phyloP scores from a whole-genome alignment of 2,113 vertebrate genomes.

The Empidonax traillii region DNA sequence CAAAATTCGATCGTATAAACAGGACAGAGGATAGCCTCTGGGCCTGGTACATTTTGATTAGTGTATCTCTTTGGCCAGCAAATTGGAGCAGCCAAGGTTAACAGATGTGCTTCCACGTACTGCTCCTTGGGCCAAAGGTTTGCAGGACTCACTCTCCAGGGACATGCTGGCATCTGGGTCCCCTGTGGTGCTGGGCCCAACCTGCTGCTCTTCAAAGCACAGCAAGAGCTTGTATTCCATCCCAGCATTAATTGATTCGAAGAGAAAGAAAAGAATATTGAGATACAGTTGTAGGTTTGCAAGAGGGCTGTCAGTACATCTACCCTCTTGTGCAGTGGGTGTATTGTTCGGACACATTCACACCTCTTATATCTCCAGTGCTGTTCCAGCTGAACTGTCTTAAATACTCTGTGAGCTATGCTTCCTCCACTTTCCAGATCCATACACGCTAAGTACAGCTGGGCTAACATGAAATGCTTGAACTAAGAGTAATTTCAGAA shows the following conservation, averaged over 20 bases:
- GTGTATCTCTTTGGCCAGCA: background rate
- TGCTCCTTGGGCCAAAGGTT: background rate
- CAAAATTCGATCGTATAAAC: background rate
- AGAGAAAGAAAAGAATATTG: background rate
- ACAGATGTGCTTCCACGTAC: background rate
- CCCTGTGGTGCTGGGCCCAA: background rate
- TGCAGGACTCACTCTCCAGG: background rate
- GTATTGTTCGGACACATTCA: background rate
- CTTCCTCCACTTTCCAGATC: background rate
- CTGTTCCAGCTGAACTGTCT: background rate
- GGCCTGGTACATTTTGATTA: background rate
- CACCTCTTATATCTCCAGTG: background rate
- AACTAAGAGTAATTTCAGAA: background rate
- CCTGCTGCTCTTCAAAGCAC: background rate
- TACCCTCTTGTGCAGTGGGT: fast-evolving
- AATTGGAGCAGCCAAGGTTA: background rate
- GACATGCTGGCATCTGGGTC: background rate
- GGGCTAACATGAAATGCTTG: background rate
- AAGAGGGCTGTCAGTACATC: background rate
- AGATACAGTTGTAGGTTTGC: background rate
- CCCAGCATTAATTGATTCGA: background rate
- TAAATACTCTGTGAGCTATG: background rate
- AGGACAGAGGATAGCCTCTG: background rate
- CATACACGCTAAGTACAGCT: background rate
- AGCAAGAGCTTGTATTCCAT: background rate